Percentiles rank a stretch among this genome's conserved stretches.
These are phyloP conservation scores for Uropsilus gracilis DNA, from an alignment of 2,113 vertebrate genomes.

Conservation along the genomic window DNA sequence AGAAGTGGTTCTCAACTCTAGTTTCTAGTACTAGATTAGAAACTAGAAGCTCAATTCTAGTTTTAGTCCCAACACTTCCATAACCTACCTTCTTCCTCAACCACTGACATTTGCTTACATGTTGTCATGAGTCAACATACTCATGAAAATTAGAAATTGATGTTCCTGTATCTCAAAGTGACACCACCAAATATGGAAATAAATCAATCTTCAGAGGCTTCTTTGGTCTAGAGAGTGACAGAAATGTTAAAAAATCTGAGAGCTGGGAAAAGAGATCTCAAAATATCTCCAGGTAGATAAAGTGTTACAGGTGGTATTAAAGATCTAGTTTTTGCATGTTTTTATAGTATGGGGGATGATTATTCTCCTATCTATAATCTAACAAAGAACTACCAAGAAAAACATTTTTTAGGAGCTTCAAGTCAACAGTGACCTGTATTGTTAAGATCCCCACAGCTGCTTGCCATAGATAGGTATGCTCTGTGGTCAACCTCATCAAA, in stretches of 20 bases:
- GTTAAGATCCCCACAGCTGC: background rate
- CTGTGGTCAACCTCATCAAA: background rate
- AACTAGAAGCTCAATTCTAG: background rate
- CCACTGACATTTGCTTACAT: background rate
- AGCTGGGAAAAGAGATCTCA: background rate
- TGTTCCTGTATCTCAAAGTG: background rate
- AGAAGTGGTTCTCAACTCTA: constrained; percentile 3
- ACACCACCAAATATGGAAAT: background rate
- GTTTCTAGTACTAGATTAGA: no score
- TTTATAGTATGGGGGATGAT: fast-evolving
- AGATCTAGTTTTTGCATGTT: background rate
- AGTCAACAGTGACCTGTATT: background rate
- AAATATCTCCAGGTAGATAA: background rate
- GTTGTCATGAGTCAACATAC: background rate
- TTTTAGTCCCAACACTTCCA: no score
- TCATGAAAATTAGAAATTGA: background rate
- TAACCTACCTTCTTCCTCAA: background rate
- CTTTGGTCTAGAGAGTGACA: background rate
- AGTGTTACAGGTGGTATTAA: background rate
- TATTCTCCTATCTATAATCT: background rate
- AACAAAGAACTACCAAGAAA: background rate
- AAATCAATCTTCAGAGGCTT: background rate
- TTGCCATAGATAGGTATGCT: background rate
- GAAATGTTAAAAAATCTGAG: constrained; percentile 16
- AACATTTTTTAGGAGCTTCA: background rate